phyloP scores from a whole-genome alignment of 2,797 vertebrate genomes.

The Malacoraja senta region DNA sequence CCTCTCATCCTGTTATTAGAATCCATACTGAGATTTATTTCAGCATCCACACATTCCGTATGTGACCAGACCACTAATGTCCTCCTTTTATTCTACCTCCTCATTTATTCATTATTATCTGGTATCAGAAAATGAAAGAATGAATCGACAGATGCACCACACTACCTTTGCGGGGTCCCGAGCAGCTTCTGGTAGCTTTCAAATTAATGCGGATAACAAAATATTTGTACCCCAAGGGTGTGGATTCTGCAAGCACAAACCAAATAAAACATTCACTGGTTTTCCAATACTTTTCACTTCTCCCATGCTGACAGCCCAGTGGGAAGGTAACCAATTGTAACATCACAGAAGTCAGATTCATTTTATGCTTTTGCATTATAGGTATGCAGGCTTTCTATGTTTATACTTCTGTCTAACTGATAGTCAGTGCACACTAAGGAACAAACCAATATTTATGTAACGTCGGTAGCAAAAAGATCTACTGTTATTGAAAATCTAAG shows the following conservation, averaged over 20 bases:
- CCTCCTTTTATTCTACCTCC: neutral
- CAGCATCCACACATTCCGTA: neutral
- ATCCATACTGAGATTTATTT: slow-evolving; percentile 31
- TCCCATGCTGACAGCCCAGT: neutral
- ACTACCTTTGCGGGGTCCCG: neutral
- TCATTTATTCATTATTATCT: neutral
- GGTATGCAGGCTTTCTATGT: neutral
- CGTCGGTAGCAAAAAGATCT: neutral
- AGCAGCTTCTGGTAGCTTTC: neutral
- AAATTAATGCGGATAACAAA: neutral
- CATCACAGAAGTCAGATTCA: neutral
- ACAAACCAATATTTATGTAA: neutral
- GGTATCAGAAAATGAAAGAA: neutral
- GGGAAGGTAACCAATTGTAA: neutral
- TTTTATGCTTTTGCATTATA: neutral
- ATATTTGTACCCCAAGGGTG: neutral
- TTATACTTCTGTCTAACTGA: neutral
- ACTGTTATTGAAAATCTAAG: neutral
- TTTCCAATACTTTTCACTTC: neutral
- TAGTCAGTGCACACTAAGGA: neutral
- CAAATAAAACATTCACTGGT: neutral
- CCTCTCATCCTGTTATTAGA: slow-evolving; percentile 35
- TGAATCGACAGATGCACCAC: neutral
- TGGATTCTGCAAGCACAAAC: neutral
- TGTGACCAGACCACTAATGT: neutral